Conservation (phyloP, 2,113 vertebrate species). For the Vulpes lagopus region DNA sequence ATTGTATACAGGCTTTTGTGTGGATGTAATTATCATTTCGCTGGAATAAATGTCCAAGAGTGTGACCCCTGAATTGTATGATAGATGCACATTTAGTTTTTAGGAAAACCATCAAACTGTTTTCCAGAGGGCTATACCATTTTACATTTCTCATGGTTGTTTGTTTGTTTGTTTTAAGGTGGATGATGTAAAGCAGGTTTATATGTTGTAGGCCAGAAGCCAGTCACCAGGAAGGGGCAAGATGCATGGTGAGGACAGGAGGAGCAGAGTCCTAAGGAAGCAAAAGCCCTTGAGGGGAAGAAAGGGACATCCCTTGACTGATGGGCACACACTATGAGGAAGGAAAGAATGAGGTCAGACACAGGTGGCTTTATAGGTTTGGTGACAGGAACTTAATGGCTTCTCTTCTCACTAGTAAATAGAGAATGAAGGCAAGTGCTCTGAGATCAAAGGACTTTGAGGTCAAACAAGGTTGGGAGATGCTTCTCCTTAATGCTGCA, state of each 20-base stretch:
- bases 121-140: not conserved
- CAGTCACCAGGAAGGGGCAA: not conserved
- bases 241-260: not conserved
- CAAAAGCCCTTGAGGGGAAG: not conserved
- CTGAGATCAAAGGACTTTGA: not conserved
- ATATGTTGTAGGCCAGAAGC: not conserved
- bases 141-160: not conserved
- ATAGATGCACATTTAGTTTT: not conserved
- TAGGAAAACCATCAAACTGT: not conserved
- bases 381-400: not conserved
- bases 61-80: not conserved
- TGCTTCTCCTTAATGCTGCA: not conserved
- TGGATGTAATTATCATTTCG: not conserved
- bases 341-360: not conserved
- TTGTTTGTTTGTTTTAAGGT: not conserved
- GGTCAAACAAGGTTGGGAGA: not conserved
- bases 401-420: not conserved
- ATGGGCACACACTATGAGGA: not conserved
- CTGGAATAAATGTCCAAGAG: not conserved
- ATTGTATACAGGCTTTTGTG: not conserved
- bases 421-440: not conserved
- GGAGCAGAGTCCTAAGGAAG: not conserved
- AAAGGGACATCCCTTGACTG: not conserved
- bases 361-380: not conserved
- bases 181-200: not conserved